Conservation (phyloP, 2,797 vertebrate species). For the Scyliorhinus canicula region DNA sequence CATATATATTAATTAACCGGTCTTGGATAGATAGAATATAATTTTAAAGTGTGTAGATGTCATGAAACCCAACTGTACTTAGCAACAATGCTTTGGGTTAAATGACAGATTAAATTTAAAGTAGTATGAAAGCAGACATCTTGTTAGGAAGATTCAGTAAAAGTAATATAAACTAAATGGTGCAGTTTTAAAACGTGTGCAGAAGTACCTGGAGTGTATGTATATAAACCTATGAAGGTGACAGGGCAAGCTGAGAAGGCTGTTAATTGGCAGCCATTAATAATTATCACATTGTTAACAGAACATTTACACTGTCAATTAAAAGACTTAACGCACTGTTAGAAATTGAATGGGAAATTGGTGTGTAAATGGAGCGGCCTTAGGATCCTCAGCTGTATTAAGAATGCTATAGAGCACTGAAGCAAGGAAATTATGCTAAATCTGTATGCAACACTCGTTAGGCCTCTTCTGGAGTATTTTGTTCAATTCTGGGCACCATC, state of each 20-base stretch:
- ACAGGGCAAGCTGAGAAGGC: not conserved
- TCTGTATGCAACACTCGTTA: not conserved
- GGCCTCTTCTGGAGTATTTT: too few relatives aligned
- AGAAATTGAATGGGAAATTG: too few relatives aligned
- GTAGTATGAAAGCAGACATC: too few relatives aligned
- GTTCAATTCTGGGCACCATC: too few relatives aligned
- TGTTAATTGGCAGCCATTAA: not conserved
- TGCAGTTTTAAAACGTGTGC: not conserved
- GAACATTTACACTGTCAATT: too few relatives aligned
- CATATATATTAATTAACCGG: not conserved
- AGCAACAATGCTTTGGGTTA: not conserved
- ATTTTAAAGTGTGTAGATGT: not conserved
- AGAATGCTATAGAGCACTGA: not conserved
- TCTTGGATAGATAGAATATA: not conserved
- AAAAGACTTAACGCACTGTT: too few relatives aligned
- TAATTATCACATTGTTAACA: too few relatives aligned
- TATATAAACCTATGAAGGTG: not conserved
- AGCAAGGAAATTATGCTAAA: not conserved
- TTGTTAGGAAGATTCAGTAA: too few relatives aligned
- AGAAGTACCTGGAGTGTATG: not conserved
- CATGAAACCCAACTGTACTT: not conserved
- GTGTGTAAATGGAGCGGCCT: too few relatives aligned
- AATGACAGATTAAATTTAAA: not conserved
- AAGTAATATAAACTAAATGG: too few relatives aligned
- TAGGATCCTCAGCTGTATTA: not conserved